phyloP scores from a whole-genome alignment of 2,888 invertebrate species.

The Liodrosophila aerea region DNA sequence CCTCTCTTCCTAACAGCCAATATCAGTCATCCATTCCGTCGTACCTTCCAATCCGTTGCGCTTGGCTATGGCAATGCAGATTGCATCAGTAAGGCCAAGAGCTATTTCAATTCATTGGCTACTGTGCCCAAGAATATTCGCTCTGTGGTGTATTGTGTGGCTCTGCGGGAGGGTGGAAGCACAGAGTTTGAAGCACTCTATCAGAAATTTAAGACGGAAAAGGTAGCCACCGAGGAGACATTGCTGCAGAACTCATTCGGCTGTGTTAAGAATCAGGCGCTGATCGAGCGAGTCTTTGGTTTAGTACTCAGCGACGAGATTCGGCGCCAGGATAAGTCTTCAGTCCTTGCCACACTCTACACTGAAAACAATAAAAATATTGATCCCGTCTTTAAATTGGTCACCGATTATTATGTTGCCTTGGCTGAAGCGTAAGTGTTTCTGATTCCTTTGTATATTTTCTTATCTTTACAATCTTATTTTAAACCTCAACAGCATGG shows the following conservation, averaged over 20 bases:
- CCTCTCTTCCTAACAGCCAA: constrained; percentile 39
- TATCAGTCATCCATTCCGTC: constrained; percentile 82
- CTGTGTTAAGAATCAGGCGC: constrained; percentile 84
- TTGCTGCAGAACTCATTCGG: constrained; percentile 87
- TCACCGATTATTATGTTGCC: constrained; percentile 72
- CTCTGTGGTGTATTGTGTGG: constrained; percentile 89
- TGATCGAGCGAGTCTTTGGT: constrained; percentile 84
- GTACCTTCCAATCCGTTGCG: constrained; percentile 83
- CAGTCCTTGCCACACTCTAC: constrained; percentile 83
- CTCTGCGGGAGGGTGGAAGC: constrained; percentile 85
- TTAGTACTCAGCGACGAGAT: constrained; percentile 82
- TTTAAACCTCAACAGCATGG: no score
- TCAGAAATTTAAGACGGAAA: constrained; percentile 84
- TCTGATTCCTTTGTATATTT: not conserved
- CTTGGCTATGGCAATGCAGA: constrained; percentile 85
- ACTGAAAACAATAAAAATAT: constrained; percentile 84
- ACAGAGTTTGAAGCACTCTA: constrained; percentile 87
- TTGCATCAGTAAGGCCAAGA: constrained; percentile 84
- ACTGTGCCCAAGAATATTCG: constrained; percentile 86
- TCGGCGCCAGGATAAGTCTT: constrained; percentile 79
- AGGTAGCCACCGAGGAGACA: constrained; percentile 87
- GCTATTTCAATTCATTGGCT: constrained; percentile 78
- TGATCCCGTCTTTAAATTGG: constrained; percentile 83
- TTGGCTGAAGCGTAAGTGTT: constrained; percentile 76
- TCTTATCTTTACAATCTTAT: not conserved